These are phyloP conservation scores for Gila robusta DNA, from an alignment of 2,797 vertebrate species.

Conservation along the genomic window DNA sequence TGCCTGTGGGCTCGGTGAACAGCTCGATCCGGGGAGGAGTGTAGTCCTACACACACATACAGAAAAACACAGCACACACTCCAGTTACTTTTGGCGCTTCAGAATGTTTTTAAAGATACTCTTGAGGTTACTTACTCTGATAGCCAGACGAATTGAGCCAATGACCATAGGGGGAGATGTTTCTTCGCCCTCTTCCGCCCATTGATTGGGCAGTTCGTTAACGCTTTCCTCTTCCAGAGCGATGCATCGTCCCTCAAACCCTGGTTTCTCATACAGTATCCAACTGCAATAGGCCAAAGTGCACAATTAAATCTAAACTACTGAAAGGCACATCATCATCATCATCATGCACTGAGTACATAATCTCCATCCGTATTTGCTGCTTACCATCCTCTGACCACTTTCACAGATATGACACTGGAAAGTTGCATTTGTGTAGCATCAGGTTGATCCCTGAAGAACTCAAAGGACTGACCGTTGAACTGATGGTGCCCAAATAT, in stretches of 20 bases:
- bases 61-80: constrained; percentile 44
- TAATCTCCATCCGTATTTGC: neutral
- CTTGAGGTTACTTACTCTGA: constrained; percentile 81
- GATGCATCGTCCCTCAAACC: constrained; percentile 88
- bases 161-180: constrained; percentile 77
- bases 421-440: constrained; percentile 87
- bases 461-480: constrained; percentile 80
- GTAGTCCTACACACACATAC: constrained; percentile 83
- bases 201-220: constrained; percentile 83
- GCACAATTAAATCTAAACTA: neutral
- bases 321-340: neutral
- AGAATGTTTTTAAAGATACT: neutral
- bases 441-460: constrained; percentile 84
- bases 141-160: constrained; percentile 88
- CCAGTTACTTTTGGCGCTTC: neutral
- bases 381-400: constrained; percentile 93
- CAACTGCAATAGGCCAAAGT: constrained; percentile 79
- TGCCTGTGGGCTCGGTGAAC: constrained; percentile 88
- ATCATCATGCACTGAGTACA: neutral
- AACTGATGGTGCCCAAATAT: constrained; percentile 82
- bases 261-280: constrained; percentile 91
- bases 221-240: constrained; percentile 88
- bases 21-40: constrained; percentile 89
- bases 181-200: constrained; percentile 78
- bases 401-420: constrained; percentile 83